Evolutionary conservation across 2,888 invertebrate genomes (phyloP).

Genomic region (Marasmarcha lunaedactyla): DNA sequence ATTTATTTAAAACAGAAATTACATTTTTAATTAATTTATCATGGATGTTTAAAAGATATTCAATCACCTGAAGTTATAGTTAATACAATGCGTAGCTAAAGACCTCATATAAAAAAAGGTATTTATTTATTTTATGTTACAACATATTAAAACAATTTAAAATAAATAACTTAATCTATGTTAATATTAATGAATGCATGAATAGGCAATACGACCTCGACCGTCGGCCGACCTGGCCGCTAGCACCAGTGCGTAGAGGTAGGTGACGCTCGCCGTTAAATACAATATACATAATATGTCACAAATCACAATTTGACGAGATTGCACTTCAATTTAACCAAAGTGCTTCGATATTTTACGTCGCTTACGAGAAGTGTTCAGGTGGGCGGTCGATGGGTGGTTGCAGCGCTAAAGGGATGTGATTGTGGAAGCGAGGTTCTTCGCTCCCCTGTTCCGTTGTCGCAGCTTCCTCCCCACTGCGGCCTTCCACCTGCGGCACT

Average conservation of each 20-base stretch:
- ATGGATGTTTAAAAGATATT: too few relatives aligned
- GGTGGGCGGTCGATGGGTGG: constrained; percentile 54
- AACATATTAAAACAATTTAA: background rate
- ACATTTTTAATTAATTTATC: too few relatives aligned
- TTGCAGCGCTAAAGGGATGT: constrained; percentile 54
- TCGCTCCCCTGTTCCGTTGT: constrained; percentile 10
- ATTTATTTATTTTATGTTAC: constrained; percentile 18
- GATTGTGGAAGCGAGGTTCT: constrained; percentile 44
- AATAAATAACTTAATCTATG: constrained; percentile 1
- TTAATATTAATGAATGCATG: background rate
- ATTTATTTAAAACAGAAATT: too few relatives aligned
- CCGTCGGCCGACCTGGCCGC: too few relatives aligned
- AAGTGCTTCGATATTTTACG: background rate
- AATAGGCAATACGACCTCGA: background rate
- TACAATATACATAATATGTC: too few relatives aligned
- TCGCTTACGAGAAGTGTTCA: constrained; percentile 48
- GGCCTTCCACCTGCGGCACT: constrained; percentile 38
- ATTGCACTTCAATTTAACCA: background rate
- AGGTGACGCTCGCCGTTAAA: background rate
- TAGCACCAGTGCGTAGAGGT: background rate
- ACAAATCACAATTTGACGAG: background rate
- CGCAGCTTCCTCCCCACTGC: constrained; percentile 30
- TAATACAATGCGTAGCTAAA: too few relatives aligned
- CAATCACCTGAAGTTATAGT: too few relatives aligned
- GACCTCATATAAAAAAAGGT: too few relatives aligned